Base-by-base conservation (phyloP, 1,140 invertebrate species). In the Temnothorax nylanderi region DNA sequence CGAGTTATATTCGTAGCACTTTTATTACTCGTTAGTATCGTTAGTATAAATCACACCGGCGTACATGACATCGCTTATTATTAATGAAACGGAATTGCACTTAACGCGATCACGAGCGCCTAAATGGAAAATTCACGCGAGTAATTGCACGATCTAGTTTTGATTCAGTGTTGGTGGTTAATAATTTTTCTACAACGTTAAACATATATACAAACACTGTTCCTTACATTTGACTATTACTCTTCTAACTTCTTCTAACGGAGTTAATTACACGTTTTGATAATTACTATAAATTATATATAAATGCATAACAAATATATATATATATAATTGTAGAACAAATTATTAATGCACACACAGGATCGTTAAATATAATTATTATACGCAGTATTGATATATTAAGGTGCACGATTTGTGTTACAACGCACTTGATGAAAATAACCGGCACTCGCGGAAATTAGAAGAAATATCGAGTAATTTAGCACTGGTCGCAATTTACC, bases 401-500 rank as follows among this genome's bases (percentile, higher is more conserved):
- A 10, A 21, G 44, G 21, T 18, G 32, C 80, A 51, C 32, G 10
- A 16, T 58, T 21, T 6, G 13, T 0, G 5, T 51, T 37, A 21
- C 2, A 6, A 41, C 8, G 10, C 41, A 34, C 32, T 60, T 74
- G 10, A n/a, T 2, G 21, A n/a, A 41, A 16, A 11, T 54, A 54
- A 65, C 34, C 2, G 47, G 3, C 44, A 64, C 65, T 81, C 37
- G 62, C 34, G 1, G 1, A 11, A 21, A 32, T 11, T n/a, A 49
- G 3, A 18, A 16, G 21, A 4, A 60, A 49, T 16, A 49, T 54
- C 32, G 11, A 47, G 18, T 11, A 34, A 32, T n/a, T 54, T 8
- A 49, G 18, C n/a, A 13, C 34, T 13, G n/a, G 2, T 13, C 13
- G 13, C 3, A 26, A 56, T 88, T 85, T 90, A 93, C 93, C 93